Base-by-base conservation (phyloP, 1,140 invertebrate genomes). In the Berghia stephanieae region DNA sequence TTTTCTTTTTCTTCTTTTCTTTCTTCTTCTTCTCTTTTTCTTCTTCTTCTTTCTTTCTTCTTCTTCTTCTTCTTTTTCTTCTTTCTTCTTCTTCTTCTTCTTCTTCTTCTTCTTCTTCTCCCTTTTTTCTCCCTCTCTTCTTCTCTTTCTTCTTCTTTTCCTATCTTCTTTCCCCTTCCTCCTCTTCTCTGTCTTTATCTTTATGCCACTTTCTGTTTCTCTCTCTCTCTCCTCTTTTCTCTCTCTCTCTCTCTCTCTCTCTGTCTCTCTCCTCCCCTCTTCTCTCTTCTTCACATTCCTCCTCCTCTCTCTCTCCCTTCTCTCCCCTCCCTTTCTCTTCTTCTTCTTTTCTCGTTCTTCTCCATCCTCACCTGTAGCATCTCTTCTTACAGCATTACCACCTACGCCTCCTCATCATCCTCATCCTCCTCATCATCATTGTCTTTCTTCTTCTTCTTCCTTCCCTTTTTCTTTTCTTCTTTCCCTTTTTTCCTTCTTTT, bases 251-350 rank as follows among this genome's bases (percentile, higher is more conserved):
- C 5, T 60, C 57, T 60, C 5, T 60, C 57, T 60, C 5, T 60
- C 57, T 60, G 4, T 67, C 63, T 67, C 63, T 67, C 63, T 67
- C 63, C 42, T 38, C 42, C 63, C 42, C 63, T 67, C 63, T 67
- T 38, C 42, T n/a, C n/a, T n/a, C n/a, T n/a, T n/a, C n/a, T n/a
- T n/a, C n/a, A n/a, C n/a, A n/a, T n/a, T n/a, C n/a, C 63, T 70
- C 42, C 38, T 34, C 38, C 44, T 52, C 44, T 72, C n/a, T 72
- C 44, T 52, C 18, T 24, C 31, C 46, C 3, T 49, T n/a, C n/a
- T n/a, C n/a, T n/a, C n/a, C n/a, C n/a, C n/a, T n/a, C n/a, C n/a
- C n/a, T n/a, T n/a, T n/a, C n/a, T n/a, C n/a, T n/a, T n/a, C n/a
- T n/a, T n/a, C n/a, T n/a, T n/a, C n/a, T n/a, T n/a, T n/a, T n/a